These are phyloP conservation scores for Trogon surrucura DNA, from an alignment of 2,113 vertebrate genomes.

Conservation along the genomic window DNA sequence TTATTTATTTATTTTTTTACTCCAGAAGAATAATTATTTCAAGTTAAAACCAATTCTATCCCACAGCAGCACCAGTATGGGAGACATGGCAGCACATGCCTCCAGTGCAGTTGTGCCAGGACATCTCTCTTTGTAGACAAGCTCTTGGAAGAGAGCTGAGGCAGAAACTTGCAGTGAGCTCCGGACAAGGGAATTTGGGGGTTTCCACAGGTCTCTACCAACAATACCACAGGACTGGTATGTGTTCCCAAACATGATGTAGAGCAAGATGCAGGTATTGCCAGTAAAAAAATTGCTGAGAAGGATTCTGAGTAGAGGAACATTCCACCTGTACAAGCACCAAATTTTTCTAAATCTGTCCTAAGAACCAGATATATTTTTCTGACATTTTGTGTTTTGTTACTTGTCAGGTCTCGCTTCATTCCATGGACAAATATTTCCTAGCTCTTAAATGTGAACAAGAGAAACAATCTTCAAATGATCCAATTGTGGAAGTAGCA, in stretches of 20 bases:
- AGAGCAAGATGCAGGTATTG: background rate
- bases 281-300: background rate
- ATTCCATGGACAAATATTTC: background rate
- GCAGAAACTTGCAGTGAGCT: background rate
- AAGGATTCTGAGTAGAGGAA: background rate
- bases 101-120: background rate
- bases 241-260: background rate
- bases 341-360: background rate
- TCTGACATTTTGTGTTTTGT: background rate
- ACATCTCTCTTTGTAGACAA: background rate
- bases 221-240: background rate
- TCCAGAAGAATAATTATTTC: background rate
- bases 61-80: background rate
- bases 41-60: background rate
- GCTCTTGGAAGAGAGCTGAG: background rate
- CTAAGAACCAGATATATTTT: background rate
- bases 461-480: background rate
- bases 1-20: background rate
- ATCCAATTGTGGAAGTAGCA: background rate
- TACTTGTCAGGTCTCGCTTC: background rate
- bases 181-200: background rate
- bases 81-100: fast-evolving
- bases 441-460: background rate
- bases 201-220: background rate
- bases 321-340: background rate